phyloP scores from a whole-genome alignment of 2,113 vertebrate genomes.

The Baryphthengus martii region DNA sequence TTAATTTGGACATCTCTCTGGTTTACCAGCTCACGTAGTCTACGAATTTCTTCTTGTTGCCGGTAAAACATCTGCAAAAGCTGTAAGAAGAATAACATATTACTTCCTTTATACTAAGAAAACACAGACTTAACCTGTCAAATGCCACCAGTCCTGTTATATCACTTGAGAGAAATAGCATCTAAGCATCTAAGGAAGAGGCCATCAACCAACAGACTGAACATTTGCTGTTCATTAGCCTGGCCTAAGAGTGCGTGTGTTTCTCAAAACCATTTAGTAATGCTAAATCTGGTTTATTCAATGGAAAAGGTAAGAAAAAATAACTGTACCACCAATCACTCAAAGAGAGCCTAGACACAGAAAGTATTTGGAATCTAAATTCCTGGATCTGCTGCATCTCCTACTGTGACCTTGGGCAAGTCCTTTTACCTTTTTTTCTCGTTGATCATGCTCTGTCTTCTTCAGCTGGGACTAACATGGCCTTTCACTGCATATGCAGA shows the following conservation, averaged over 20 bases:
- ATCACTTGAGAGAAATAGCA: not conserved
- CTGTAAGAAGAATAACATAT: slow-evolving; percentile 66
- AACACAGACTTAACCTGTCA: not conserved
- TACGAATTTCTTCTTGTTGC: slow-evolving; percentile 93
- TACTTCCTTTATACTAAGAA: not conserved
- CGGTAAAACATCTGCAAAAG: slow-evolving; percentile 88
- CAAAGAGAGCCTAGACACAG: not conserved
- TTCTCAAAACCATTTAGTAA: not conserved
- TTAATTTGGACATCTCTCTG: slow-evolving; percentile 86
- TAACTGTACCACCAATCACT: not conserved
- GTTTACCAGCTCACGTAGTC: slow-evolving; percentile 80
- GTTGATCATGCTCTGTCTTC: not conserved
- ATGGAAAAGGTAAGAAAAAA: not conserved
- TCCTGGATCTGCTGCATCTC: not conserved
- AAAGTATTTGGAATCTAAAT: not conserved
- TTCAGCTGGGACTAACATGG: not conserved
- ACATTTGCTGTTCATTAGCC: not conserved
- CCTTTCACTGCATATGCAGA: not conserved
- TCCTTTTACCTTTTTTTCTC: not conserved
- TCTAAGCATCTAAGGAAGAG: not conserved
- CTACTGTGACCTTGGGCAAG: not conserved
- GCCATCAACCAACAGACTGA: not conserved
- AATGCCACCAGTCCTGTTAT: not conserved
- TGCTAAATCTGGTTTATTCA: not conserved
- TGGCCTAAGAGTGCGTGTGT: not conserved